Evolutionary conservation across 2,113 vertebrate species (phyloP), one percentile per base, ranked within the genome.

Genomic region (Hydrochoerus hydrochaeris): DNA sequence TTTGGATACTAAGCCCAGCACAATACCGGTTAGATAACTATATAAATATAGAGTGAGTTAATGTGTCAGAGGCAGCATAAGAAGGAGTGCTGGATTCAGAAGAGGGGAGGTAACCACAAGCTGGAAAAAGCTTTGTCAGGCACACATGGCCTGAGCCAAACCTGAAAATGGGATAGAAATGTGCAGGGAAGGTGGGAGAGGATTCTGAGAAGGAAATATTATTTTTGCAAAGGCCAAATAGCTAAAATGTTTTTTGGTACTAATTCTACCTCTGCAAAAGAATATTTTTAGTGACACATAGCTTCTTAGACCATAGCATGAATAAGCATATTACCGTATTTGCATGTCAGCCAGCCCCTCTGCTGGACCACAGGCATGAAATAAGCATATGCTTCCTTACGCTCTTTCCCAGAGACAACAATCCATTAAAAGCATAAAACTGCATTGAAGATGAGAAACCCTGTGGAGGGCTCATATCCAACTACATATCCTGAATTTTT

Each of bases 181-280:
- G n/a, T 69, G 28, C n/a, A 63, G 60, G 19, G 20, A 84, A 93
- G 24, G 54, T 69, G 22, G 24, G 46, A 81, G 81, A 75, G n/a
- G 4, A 88, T 54, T 92, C 30, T 67, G 35, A 20, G 32, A 93
- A 38, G 16, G 58, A 17, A 94, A 78, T 85, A 84, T 67, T 97
- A 84, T 88, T 95, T 90, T 88, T 91, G 83, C 20, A 94, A 97
- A 97, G 38, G 4, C 41, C 65, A 91, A 94, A 94, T 60, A 67
- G 54, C 54, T 94, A 67, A 92, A 95, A 88, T 82, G 30, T 44
- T 95, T 96, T 82, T n/a, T 60, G 22, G 62, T 83, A 75, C 75
- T 91, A 94, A 90, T 91, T 95, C 90, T 71, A 69, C 80, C 77
- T 96, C 91, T 44, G 63, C 38, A 89, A 67, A 35, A 93, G 69